Percentiles rank a stretch among this genome's conserved stretches.
Evolutionary conservation across 2,113 vertebrate genomes (phyloP).

Genomic region (Microcebus jonahi): DNA sequence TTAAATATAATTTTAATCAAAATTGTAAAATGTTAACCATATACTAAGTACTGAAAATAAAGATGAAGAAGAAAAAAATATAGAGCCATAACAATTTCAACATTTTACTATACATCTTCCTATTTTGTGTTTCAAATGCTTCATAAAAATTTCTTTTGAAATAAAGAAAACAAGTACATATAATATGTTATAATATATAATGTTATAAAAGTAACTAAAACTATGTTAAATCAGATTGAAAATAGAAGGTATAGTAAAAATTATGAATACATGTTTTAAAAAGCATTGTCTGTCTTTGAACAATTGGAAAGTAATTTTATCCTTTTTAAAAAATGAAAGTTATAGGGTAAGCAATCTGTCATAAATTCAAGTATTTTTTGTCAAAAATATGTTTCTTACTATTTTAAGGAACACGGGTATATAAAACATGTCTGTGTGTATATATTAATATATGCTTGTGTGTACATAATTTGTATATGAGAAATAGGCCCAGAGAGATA

Average conservation of each 20-base stretch:
- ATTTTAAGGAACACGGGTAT: constrained; percentile 23
- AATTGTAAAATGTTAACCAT: neutral
- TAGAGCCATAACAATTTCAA: neutral
- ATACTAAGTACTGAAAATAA: neutral
- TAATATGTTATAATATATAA: neutral
- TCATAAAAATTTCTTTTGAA: neutral
- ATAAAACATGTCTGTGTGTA: neutral
- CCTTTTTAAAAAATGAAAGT: neutral
- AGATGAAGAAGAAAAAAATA: neutral
- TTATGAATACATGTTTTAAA: neutral
- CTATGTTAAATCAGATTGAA: neutral
- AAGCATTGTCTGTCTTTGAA: neutral
- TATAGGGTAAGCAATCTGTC: neutral
- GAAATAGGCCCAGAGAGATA: neutral
- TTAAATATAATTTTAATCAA: neutral
- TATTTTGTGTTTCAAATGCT: neutral
- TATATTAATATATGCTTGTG: too few relatives aligned
- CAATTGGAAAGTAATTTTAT: neutral
- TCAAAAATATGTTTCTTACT: constrained; percentile 32
- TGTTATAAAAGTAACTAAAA: neutral
- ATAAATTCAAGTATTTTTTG: constrained; percentile 35
- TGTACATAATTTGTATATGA: neutral
- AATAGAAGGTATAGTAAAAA: neutral
- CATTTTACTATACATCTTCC: neutral
- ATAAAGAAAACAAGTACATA: neutral